Percentiles rank a stretch among this genome's conserved stretches.
Conservation (phyloP, 2,888 invertebrate species). For the Lamproptera curius region DNA sequence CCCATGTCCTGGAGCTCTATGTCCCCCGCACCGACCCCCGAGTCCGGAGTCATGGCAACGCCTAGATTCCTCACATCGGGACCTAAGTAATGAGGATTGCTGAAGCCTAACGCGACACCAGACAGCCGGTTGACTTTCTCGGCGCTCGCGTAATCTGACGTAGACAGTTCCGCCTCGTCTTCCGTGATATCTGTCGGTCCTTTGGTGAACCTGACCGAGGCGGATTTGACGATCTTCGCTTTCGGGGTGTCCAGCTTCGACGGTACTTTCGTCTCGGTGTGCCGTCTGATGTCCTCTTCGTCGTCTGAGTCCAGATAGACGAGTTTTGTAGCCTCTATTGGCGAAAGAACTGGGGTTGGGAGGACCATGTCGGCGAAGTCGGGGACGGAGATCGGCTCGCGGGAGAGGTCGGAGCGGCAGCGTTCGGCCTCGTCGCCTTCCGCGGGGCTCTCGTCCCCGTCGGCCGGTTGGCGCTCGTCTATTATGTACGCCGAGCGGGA, state of each 20-base stretch:
- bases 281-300: constrained; percentile 62
- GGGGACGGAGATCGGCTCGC: constrained; percentile 86
- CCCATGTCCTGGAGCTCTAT: constrained; percentile 61
- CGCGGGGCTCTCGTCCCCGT: constrained; percentile 43
- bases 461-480: constrained; percentile 55
- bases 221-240: constrained; percentile 62
- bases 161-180: constrained; percentile 79
- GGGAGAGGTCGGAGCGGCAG: constrained; percentile 62
- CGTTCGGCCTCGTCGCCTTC: constrained; percentile 47
- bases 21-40: constrained; percentile 73
- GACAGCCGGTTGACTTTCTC: constrained; percentile 81
- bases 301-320: constrained; percentile 85
- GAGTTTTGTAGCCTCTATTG: constrained; percentile 82
- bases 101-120: constrained; percentile 79
- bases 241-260: constrained; percentile 25
- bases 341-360: constrained; percentile 82
- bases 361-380: constrained; percentile 82
- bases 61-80: constrained; percentile 84
- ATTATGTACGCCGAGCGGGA: constrained; percentile 79
- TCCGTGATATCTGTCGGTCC: constrained; percentile 60
- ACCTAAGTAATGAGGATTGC: constrained; percentile 87
- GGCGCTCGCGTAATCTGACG: constrained; percentile 87
- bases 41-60: constrained; percentile 82
- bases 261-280: constrained; percentile 36
- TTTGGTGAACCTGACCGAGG: constrained; percentile 78